Base-by-base conservation (phyloP, 2,113 vertebrate genomes). In the Hystrix brachyura region DNA sequence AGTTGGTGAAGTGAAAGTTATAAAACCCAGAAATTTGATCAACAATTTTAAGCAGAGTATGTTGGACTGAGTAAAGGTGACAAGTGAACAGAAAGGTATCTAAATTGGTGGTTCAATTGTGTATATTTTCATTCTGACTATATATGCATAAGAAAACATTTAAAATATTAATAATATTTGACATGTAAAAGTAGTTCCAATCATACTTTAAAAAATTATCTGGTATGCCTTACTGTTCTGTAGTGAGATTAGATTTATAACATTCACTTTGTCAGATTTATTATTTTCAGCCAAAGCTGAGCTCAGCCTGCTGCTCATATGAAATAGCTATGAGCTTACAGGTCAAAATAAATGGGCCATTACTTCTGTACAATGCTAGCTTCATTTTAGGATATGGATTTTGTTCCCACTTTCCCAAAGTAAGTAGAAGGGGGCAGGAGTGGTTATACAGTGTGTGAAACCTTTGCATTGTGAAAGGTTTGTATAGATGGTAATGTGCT, bases 241-340 rank as follows among this genome's bases (percentile, higher is more conserved):
- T 5, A 92, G 27, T 5, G 84, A 87, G 27, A 82, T 57, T 82
- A 38, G 27, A 57, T 21, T 38, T 67, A 38, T 5, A 38, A 46
- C 14, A 81, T 27, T 92, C 83, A 15, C 11, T 92, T 43, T 67
- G 23, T 76, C 4, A 13, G 19, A 86, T 74, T 87, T 87, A 80
- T 18, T 76, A 94, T 74, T 79, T 91, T 19, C 48, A 92, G 21
- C 84, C 32, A 87, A 93, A 85, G 23, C 29, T 72, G 15, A 95
- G 38, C 3, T 96, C 29, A 78, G 6, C 11, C 8, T 62, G n/a
- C 1, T 85, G 14, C 5, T 84, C 9, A 59, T 43, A 59, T 59
- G 59, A 84, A 71, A 62, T n/a, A 32, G 1, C 23, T 34, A 23
- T 46, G 13, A 85, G 14, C 6, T 74, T 53, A 34, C 12, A 60